Evolutionary conservation across 2,797 vertebrate genomes (phyloP).

Genomic region (Crossoptilon crossoptilon): DNA sequence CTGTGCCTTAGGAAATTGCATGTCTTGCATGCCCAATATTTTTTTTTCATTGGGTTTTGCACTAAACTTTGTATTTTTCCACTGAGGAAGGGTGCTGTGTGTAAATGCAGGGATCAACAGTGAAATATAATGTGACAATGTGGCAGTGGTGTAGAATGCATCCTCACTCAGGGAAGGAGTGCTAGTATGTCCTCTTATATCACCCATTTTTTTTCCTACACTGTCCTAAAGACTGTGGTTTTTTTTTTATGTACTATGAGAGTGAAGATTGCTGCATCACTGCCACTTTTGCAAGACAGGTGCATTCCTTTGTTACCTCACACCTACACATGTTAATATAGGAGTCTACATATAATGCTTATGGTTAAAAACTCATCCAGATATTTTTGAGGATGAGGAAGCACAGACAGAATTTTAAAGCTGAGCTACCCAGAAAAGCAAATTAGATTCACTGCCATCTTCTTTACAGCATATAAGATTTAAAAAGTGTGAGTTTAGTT

Average conservation of each 20-base stretch:
- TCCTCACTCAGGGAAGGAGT: background rate
- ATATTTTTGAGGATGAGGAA: background rate
- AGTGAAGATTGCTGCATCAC: background rate
- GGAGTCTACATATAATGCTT: accelerated
- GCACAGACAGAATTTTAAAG: background rate
- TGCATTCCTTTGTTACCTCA: accelerated
- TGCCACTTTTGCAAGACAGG: background rate
- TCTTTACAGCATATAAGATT: background rate
- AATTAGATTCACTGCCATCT: background rate
- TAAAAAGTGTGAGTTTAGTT: background rate
- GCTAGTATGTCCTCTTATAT: background rate
- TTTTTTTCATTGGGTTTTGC: conserved; percentile 22
- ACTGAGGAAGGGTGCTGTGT: background rate
- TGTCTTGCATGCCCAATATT: conserved; percentile 43
- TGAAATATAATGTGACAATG: background rate
- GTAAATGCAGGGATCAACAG: background rate
- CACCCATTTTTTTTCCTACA: background rate
- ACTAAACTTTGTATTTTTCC: conserved; percentile 19
- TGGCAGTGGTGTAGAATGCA: background rate
- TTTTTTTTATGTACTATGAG: background rate
- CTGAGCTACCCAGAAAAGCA: background rate
- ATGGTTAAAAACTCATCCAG: background rate
- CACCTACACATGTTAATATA: background rate
- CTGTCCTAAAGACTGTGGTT: background rate
- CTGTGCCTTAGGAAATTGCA: conserved; percentile 27